Evolutionary conservation across 1,140 invertebrate species (phyloP), one percentile per base, ranked within the genome.

Genomic region (Pseudomyrmex cubaensis): DNA sequence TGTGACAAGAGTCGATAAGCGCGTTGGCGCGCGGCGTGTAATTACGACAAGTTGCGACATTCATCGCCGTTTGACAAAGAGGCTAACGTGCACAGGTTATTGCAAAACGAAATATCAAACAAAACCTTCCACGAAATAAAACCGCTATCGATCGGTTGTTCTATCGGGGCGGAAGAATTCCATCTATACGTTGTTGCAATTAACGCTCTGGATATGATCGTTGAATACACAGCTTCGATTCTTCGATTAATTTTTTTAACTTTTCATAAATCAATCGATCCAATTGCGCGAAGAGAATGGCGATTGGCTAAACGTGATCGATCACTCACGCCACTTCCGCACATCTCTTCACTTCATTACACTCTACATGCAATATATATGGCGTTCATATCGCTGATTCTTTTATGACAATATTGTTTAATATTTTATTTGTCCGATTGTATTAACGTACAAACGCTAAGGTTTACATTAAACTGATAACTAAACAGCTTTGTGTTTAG

Each of bases 21-120:
- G 69, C 20, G 20, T 80, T 72, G 22, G 35, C 7, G 54, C 44
- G 44, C 64, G 15, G 20, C 46, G 54, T 20, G 66, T 80, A 80
- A 80, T 80, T 80, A 72, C 54, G 44, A 80, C 76, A 80, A 80
- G 61, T 64, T 76, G 74, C 25, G 7, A 44, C 64, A 78, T 72
- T 80, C 44, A 78, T 80, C 44, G 66, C 48, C 66, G 22, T 70
- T 78, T 80, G 76, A 70, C 64, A 80, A 78, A 78, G 76, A 59
- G 54, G 20, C 15, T 35, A 35, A 70, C 44, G 35, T n/a, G 25
- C 9, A 8, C 54, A 52, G 54, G 66, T 80, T 72, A 72, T 80
- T 70, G 76, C 76, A 12, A 59, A 80, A 80, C 66, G 76, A 72
- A 70, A 78, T 78, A 70, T 78, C 52, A 17, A 66, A 54, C 62